Evolutionary conservation across 2,113 vertebrate species (phyloP).

Genomic region (Alectura lathami): DNA sequence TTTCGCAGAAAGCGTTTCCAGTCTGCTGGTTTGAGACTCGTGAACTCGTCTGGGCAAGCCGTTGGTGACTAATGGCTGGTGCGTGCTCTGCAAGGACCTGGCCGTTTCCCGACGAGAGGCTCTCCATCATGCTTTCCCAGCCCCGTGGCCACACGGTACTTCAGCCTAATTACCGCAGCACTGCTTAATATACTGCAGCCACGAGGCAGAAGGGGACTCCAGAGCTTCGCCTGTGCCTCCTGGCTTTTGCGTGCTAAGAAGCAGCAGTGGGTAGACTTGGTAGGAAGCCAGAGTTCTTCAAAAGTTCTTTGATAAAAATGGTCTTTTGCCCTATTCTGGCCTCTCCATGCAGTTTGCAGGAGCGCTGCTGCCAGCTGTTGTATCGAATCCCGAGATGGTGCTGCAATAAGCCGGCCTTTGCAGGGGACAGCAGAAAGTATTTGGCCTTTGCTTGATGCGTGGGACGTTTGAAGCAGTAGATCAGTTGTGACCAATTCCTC

Average conservation of each 20-base stretch:
- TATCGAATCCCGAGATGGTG: no score
- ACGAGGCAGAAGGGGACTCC: neutral
- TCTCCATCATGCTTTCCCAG: neutral
- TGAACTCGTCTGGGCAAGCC: neutral
- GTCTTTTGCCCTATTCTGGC: neutral
- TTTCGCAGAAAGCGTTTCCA: neutral
- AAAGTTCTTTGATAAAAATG: no score
- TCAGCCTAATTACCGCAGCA: neutral
- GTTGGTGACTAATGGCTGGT: neutral
- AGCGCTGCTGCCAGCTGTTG: no score
- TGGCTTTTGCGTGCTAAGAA: neutral
- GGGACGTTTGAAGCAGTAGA: neutral
- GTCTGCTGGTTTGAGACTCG: neutral
- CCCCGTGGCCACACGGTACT: neutral
- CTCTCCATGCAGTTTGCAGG: neutral
- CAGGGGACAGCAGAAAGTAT: no score
- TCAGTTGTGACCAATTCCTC: accelerated
- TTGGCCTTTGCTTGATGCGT: neutral
- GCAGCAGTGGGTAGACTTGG: no score
- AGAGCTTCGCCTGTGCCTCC: accelerated
- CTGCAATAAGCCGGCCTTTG: neutral
- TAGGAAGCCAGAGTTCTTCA: no score
- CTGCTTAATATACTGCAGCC: neutral
- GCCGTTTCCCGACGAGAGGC: neutral
- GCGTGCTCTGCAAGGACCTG: neutral